Evolutionary conservation across 2,113 vertebrate species (phyloP).

Genomic region (Emydocephalus ijimae): DNA sequence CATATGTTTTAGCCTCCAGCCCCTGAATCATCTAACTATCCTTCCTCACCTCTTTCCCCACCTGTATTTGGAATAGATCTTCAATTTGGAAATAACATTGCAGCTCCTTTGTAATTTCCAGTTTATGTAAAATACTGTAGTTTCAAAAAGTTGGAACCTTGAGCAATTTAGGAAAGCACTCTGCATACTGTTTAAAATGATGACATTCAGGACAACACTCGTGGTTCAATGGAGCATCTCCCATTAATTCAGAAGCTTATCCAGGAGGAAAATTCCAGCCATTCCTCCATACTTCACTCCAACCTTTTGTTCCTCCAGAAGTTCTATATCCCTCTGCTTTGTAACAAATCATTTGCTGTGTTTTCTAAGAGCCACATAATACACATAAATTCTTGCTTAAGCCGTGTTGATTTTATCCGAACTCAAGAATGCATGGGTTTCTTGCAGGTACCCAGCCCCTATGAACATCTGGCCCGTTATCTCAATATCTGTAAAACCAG

Average conservation of each 20-base stretch:
- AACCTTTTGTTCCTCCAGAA: background rate
- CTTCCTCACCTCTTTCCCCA: too few relatives aligned
- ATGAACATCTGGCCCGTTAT: background rate
- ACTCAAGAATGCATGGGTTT: background rate
- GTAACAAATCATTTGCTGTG: background rate
- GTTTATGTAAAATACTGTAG: background rate
- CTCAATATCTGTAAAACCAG: conserved; percentile 35
- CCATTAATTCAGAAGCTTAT: background rate
- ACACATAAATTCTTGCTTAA: background rate
- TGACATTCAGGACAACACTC: background rate
- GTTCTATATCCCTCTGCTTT: background rate
- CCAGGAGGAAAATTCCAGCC: background rate
- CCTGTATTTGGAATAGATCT: background rate
- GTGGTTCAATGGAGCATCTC: background rate
- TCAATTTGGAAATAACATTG: background rate
- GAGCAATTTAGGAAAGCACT: background rate
- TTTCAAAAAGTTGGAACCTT: background rate
- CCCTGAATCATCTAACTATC: background rate
- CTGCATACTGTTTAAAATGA: background rate
- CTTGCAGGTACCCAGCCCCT: background rate
- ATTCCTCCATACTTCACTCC: background rate
- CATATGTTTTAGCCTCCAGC: too few relatives aligned
- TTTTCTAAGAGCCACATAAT: background rate
- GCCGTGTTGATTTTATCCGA: background rate
- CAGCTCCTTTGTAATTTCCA: background rate